These are phyloP conservation scores for Oryzias melastigma DNA, from an alignment of 2,113 vertebrate genomes.

Conservation along the genomic window DNA sequence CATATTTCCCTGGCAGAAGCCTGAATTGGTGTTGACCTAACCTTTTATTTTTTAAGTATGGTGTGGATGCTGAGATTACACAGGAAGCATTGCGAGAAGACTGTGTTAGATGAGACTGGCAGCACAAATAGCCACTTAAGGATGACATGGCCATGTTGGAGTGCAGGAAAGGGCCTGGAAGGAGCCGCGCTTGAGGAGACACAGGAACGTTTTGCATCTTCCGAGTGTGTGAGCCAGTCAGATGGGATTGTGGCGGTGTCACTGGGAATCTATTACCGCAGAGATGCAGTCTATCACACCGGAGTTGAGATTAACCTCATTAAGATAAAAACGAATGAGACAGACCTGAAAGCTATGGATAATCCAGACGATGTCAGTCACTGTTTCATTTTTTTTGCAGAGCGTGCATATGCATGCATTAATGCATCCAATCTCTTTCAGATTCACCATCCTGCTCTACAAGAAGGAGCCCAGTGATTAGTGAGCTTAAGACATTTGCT, in stretches of 20 bases:
- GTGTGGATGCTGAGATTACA: conserved; percentile 22
- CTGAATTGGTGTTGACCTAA: conserved; percentile 11
- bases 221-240: neutral
- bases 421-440: neutral
- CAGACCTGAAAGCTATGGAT: conserved; percentile 36
- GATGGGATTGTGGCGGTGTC: neutral
- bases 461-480: conserved; percentile 19
- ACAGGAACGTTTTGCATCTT: neutral
- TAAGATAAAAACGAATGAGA: conserved; percentile 64
- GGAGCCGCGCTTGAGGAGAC: neutral
- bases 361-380: conserved; percentile 35
- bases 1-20: neutral
- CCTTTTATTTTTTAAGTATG: conserved; percentile 28
- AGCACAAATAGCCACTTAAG: conserved; percentile 20
- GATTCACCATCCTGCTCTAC: neutral
- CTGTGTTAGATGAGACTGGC: conserved; percentile 22
- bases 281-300: conserved; percentile 48
- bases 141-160: neutral
- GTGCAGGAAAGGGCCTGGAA: neutral
- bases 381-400: neutral
- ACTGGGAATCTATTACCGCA: conserved; percentile 41
- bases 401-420: neutral
- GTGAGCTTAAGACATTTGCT: neutral
- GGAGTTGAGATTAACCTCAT: conserved; percentile 56
- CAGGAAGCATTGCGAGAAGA: conserved; percentile 20